phyloP scores from a whole-genome alignment of 2,888 invertebrate genomes.

The Lasioglossum calceatum region DNA sequence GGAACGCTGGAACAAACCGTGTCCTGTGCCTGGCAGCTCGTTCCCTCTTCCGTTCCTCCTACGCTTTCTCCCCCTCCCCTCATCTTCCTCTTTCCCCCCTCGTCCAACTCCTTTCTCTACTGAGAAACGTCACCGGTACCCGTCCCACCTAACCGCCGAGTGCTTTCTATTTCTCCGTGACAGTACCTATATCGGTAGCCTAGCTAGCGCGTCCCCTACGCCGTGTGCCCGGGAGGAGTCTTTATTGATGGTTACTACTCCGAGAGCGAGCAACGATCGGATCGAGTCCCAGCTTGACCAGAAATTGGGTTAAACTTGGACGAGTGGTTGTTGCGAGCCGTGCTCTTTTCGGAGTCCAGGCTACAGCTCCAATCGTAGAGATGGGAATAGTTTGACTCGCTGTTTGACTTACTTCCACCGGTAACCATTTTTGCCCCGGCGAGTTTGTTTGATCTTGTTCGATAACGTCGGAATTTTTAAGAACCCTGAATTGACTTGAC shows the following conservation, averaged over 20 bases:
- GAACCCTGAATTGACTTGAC: not conserved
- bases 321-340: not conserved
- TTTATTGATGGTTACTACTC: constrained; percentile 18
- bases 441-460: not conserved
- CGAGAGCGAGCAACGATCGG: constrained; percentile 6
- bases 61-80: constrained; percentile 26
- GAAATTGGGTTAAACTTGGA: constrained; percentile 41
- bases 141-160: not conserved
- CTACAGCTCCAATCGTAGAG: not conserved
- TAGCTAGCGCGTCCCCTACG: not conserved
- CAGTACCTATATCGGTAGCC: not conserved
- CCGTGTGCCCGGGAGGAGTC: not conserved
- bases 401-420: not conserved
- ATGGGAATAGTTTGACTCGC: not conserved
- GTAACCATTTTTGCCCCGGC: not conserved
- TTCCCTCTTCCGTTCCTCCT: constrained; percentile 20
- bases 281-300: constrained; percentile 3
- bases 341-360: not conserved
- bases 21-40: constrained; percentile 54
- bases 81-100: constrained; percentile 16
- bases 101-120: not conserved
- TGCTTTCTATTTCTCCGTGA: not conserved
- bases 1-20: constrained; percentile 63
- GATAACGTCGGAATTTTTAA: not conserved
- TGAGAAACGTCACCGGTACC: not conserved